Evolutionary conservation across 2,113 vertebrate species (phyloP), one percentile per base, ranked within the genome.

Genomic region (Hirundichthys speculiger): DNA sequence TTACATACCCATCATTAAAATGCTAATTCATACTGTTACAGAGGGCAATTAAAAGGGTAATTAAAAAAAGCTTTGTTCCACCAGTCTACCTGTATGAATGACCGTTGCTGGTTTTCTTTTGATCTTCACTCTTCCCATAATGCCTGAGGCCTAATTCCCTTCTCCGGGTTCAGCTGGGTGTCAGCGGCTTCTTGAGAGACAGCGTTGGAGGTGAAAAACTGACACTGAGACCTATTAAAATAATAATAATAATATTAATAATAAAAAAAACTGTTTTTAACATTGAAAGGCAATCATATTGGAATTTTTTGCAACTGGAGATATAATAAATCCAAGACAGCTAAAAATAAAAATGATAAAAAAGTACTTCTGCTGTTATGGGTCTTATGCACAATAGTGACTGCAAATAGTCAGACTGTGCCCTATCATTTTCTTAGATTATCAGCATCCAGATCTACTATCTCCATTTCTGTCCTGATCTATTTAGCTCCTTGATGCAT

Each of bases 1-100:
- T 91, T 90, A 90, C 87, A 88, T 61, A 80, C 60, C 87, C 78
- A 87, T 91, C 88, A 92, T 91, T 91, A 91, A 92, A 91, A 92
- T 90, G 89, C 86, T 91, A 91, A 91, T 91, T 89, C 73, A 55
- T 73, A 73, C 70, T 79, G 88, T 87, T 89, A 88, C 87, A 90
- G 83, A n/a, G 88, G 82, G 80, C 86, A 90, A 92, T 92, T 92
- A 92, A 84, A 90, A 88, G 82, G 86, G 86, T 90, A 88, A 92
- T 92, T 89, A 90, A 91, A 86, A 45, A 88, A 86, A 73, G 85
- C 86, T 91, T 90, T 90, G 86, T 89, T 91, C 85, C 85, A 84
- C 62, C 72, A 81, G 80, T 83, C 72, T 91, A 90, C 88, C 82
- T 89, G 84, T 75, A 43, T 67, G 80, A 83, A 74, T 79, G 83